Evolutionary conservation across 1,140 invertebrate species (phyloP), one percentile per base, ranked within the genome.

Genomic region (Calosoma granatense): DNA sequence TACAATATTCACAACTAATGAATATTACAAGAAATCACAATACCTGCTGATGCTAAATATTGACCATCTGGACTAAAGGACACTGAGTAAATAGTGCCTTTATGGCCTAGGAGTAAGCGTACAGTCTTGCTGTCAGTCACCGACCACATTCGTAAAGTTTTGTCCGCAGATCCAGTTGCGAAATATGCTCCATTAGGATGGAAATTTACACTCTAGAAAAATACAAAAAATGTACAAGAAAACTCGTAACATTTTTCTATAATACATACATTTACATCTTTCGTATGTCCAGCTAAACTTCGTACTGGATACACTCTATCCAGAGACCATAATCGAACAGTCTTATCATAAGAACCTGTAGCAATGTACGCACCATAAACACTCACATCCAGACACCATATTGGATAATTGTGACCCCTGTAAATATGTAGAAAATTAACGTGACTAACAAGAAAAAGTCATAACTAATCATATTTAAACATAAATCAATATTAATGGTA

Each of bases 321-420:
- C 60, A 89, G 72, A n/a, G 82, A 82, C 91, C 91, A 95, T 22
- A 95, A 70, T 66, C 90, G 82, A 1, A 87, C 90, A 30, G 89
- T 93, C 63, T 79, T 78, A 69, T 95, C 92, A 59, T 86, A 82
- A 39, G 90, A 92, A 51, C 87, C 90, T 3, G 91, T 90, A 1
- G 83, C 85, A 67, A 90, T 81, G 67, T 87, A 88, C 52, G 82
- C 73, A 55, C 82, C 82, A 63, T 84, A 81, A 59, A 80, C 80
- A 70, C 87, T 87, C 17, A 86, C 80, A 70, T 86, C 85, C 69
- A 93, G 74, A 70, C 85, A 87, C 86, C 90, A 94, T 39, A 94
- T 83, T n/a, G 90, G 86, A 67, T 88, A 88, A 63, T 82, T 85
- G 69, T 94, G 91, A 36, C 90, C 91, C 62, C 80, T 82, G 70